Evolutionary conservation across 2,797 vertebrate species (phyloP), one percentile per base, ranked within the genome.

Genomic region (Helicolenus hilgendorfi): DNA sequence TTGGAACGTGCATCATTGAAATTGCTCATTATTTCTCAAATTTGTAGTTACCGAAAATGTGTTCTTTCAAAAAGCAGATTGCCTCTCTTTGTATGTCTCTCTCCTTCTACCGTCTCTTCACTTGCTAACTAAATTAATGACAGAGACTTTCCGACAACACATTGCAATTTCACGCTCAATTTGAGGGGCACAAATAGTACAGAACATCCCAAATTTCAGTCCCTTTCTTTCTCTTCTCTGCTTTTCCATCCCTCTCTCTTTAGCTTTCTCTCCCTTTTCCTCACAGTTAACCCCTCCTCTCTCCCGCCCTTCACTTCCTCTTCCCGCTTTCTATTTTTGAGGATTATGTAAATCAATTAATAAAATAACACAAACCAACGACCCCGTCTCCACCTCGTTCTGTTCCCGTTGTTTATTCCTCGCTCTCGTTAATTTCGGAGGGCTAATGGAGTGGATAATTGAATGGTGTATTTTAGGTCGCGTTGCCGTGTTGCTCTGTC

Each of bases 161-260:
- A 94, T 89, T 95, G 92, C 91, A 96, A 97, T 97, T 97, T 97
- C 96, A 96, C 77, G 95, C 94, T 96, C 96, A 96, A 95, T 97
- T 96, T 96, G 87, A 92, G 72, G 84, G 78, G 91, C 92, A 95
- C 94, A 96, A 97, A 96, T 95, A 95, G 88, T 78, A 91, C 73
- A 72, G 68, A 89, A 77, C 86, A 86, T 83, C 74, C 82, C 69
- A 8, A 59, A 87, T 79, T 81, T 79, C 68, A 35, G 41, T 31
- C 73, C n/a, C 27, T 56, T 53, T 86, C 59, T 77, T 49, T 81
- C 62, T 76, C 31, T 59, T 73, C 59, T 73, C 9, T 29, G 53
- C 59, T 35, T 60, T 80, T 72, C 67, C 38, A 18, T 64, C 60
- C 13, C n/a, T 79, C n/a, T 77, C 60, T 63, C 53, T 72, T 38